Percentiles rank a stretch among this genome's conserved stretches.
Evolutionary conservation across 2,113 vertebrate genomes (phyloP).

Genomic region (Paratilapia polleni): DNA sequence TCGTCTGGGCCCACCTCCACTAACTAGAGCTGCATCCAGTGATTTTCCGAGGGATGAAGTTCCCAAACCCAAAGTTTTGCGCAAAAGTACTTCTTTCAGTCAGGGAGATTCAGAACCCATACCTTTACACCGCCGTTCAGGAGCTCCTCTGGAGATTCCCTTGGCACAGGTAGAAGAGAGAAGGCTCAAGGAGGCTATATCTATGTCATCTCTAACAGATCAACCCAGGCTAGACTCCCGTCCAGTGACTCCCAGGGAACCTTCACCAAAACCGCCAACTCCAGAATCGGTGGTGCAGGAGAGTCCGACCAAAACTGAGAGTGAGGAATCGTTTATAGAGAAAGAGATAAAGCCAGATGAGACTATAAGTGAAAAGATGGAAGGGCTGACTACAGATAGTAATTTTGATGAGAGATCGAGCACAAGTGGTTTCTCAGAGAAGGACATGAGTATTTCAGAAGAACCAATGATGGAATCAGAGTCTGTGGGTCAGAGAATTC

Average conservation of each 20-base stretch:
- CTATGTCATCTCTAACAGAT: slow-evolving; percentile 90
- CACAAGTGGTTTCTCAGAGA: slow-evolving; percentile 75
- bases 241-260: slow-evolving; percentile 72
- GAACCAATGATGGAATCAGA: slow-evolving; percentile 72
- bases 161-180: slow-evolving; percentile 85
- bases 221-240: slow-evolving; percentile 79
- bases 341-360: slow-evolving; percentile 66
- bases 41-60: slow-evolving; percentile 83
- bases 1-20: slow-evolving; percentile 78
- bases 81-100: slow-evolving; percentile 96
- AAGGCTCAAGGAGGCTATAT: slow-evolving; percentile 90
- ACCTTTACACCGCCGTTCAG: slow-evolving; percentile 87
- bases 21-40: slow-evolving; percentile 90
- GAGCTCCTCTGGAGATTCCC: slow-evolving; percentile 94
- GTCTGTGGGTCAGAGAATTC: slow-evolving; percentile 47
- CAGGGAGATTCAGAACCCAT: slow-evolving; percentile 92
- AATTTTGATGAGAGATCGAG: slow-evolving; percentile 74
- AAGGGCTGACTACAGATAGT: slow-evolving; percentile 61
- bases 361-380: slow-evolving; percentile 61
- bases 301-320: slow-evolving; percentile 65
- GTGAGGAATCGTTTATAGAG: slow-evolving; percentile 65
- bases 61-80: slow-evolving; percentile 82
- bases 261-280: slow-evolving; percentile 66
- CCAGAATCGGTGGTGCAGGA: slow-evolving; percentile 61
- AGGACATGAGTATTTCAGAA: slow-evolving; percentile 76